Base-by-base conservation (phyloP, 2,113 vertebrate genomes). In the Falcunculus frontatus region DNA sequence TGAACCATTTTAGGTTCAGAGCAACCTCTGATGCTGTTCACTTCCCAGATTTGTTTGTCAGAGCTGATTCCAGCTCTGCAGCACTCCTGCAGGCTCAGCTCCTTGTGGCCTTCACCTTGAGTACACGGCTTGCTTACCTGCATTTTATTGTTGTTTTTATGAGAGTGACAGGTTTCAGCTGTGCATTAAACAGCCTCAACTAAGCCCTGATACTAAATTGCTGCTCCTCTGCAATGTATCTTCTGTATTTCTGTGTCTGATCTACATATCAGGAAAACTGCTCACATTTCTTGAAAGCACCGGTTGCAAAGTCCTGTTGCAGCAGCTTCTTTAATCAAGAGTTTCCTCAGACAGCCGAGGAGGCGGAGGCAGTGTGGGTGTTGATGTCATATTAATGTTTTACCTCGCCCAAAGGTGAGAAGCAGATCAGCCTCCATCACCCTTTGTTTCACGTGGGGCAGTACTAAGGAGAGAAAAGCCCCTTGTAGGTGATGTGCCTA, bases 331-430 rank as follows among this genome's bases (percentile, higher is more conserved):
- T 50, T 73, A 95, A 89, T 72, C 83, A 76, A 60, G 68, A 55
- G 11, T 41, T 65, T 96, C 57, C 63, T 67, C 64, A 60, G 69
- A 33, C 33, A 74, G 67, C 30, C 11, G 33, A 72, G 68, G 35
- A 72, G n/a, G 42, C 56, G 84, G 67, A 77, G 52, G 33, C 56
- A 35, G 10, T 78, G 52, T 79, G 65, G 52, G 27, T 77, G 73
- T 76, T 76, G 65, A 78, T 94, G 39, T 35, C 75, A 22, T 46
- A 85, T 95, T 92, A 90, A 96, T 94, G 79, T 88, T 95, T 94
- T 95, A 86, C 93, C 52, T 86, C 88, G 62, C 41, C 62, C 64
- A 62, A 60, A 92, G 27, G n/a, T 63, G 84, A 95, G 77, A 84
- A 87, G 68, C 32, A 53, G 86, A 81, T 88, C 75, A 94, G 67